Base-by-base conservation (phyloP, 2,888 invertebrate species). In the Ypsolopha scabrella region DNA sequence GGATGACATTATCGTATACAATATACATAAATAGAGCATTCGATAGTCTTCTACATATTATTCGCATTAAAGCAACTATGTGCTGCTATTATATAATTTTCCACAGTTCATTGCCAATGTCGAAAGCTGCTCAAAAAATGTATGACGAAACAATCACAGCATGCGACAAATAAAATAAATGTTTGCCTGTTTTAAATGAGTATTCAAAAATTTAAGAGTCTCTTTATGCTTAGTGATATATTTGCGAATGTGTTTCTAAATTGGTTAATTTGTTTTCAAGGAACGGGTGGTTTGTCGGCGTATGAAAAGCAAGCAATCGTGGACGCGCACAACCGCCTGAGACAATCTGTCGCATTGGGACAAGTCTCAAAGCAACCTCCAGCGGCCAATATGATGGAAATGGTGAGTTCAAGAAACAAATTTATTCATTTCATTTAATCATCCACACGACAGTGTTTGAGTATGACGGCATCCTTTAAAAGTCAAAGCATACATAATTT, bases 351-450 rank as follows among this genome's bases (percentile, higher is more conserved):
- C 57, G 94, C 95, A 54, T 87, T 93, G 60, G 95, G 95, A 48
- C 91, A 91, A 68, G 90, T 94, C 63, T 88, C 89, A 59, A 88
- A 87, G 57, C 95, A 95, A 65, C 93, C 94, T 14, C 91, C 92
- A 51, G 92, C 94, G 34, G 91, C 93, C 61, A 94, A 95, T 78
- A 94, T 95, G 94, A 90, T 92, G 83, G 94, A 95, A 88, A 91
- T 95, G 90, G 93, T 93, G 79, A 75, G 88, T 58, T 54, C 11
- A n/a, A 10, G 10, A 6, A 13, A 44, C 10, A 6, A 39, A 39
- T 39, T 9, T 11, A 39, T 24, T 24, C 24, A 24, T 24, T 24
- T 24, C 24, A 24, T 24, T 39, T 39, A 39, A 6, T 39, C 7
- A 39, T 6, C 8, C 10, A 11, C 39, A 10, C 14, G 13, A 13